Conservation (phyloP, 2,888 invertebrate genomes). For the Agrotis ipsilon region DNA sequence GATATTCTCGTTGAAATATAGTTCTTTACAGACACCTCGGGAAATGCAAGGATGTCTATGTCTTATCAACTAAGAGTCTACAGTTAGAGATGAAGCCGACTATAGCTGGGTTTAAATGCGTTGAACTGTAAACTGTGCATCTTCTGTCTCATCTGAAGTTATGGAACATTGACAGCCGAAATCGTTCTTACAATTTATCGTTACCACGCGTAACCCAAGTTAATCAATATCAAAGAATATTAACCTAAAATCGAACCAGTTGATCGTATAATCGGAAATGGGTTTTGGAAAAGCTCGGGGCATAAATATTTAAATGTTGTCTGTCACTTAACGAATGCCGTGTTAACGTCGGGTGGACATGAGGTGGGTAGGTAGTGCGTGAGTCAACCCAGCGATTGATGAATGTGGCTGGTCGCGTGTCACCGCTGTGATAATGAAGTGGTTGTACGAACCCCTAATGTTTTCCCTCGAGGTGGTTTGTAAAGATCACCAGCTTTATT, state of each 20-base stretch:
- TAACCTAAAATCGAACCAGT: constrained; percentile 14
- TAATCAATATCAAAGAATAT: constrained; percentile 16
- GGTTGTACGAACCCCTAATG: constrained; percentile 50
- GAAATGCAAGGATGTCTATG: constrained; percentile 66
- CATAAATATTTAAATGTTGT: constrained; percentile 54
- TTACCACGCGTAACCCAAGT: background rate
- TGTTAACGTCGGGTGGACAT: constrained; percentile 32
- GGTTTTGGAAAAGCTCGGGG: constrained; percentile 26
- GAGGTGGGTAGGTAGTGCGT: constrained; percentile 40
- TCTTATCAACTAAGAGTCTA: constrained; percentile 67
- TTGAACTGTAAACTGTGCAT: constrained; percentile 15
- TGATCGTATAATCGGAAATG: constrained; percentile 26
- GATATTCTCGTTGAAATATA: constrained; percentile 70
- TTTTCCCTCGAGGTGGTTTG: constrained; percentile 33
- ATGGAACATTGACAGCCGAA: background rate
- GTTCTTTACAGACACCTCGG: constrained; percentile 66
- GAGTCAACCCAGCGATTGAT: constrained; percentile 53
- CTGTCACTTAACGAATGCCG: constrained; percentile 44
- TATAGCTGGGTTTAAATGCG: constrained; percentile 26
- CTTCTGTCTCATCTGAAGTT: background rate
- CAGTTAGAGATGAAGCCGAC: constrained; percentile 55
- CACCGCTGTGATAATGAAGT: constrained; percentile 53
- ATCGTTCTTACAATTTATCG: background rate
- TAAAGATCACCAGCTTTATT: constrained; percentile 52
- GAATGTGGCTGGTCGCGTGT: constrained; percentile 56